phyloP scores from a whole-genome alignment of 1,140 invertebrate species.

The Melanaphis sacchari region DNA sequence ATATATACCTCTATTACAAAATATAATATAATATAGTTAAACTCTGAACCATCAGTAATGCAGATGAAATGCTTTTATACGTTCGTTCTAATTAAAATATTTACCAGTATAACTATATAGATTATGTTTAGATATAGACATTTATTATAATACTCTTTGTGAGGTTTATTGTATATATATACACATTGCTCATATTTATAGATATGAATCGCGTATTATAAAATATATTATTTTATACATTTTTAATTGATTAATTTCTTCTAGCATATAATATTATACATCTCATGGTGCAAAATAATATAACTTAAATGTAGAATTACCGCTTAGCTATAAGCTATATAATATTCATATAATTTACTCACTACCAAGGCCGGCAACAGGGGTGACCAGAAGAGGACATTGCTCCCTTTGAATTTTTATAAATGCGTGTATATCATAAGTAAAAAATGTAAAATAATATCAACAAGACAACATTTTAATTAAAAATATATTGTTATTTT shows the following conservation, averaged over 20 bases:
- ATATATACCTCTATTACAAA: neutral
- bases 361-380: neutral
- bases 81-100: conserved; percentile 20
- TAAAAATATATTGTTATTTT: too few relatives aligned
- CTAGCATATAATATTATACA: neutral
- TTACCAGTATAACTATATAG: neutral
- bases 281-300: conserved; percentile 3
- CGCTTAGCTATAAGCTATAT: neutral
- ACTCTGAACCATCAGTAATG: neutral
- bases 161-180: neutral
- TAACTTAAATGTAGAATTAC: conserved; percentile 1
- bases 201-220: conserved; percentile 18
- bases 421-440: neutral
- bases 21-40: neutral
- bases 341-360: neutral
- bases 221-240: conserved; percentile 2
- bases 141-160: neutral
- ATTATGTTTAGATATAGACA: neutral
- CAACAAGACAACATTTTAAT: too few relatives aligned
- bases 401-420: neutral
- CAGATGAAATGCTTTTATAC: conserved; percentile 4
- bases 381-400: neutral
- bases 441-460: neutral
- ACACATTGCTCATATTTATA: neutral
- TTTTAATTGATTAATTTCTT: conserved; percentile 29